These are phyloP conservation scores for Aethes cnicana DNA, from an alignment of 2,888 invertebrate species.

Conservation along the genomic window DNA sequence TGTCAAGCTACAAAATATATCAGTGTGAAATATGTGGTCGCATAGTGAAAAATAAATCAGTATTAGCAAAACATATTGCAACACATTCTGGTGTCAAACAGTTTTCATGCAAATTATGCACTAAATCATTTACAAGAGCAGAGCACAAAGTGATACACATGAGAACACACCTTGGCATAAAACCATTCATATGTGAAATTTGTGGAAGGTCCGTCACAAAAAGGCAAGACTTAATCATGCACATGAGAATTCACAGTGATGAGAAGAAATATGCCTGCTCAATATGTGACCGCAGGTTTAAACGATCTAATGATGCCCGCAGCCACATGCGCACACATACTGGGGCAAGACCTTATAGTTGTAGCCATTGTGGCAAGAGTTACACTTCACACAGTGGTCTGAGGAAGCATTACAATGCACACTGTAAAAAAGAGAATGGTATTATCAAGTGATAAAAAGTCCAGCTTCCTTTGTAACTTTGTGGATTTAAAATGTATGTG, in stretches of 20 bases:
- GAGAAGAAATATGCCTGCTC: slow-evolving; percentile 46
- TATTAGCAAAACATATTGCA: slow-evolving; percentile 52
- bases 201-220: slow-evolving; percentile 60
- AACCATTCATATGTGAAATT: slow-evolving; percentile 73
- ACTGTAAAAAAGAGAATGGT: slow-evolving; percentile 32
- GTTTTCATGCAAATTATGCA: slow-evolving; percentile 58
- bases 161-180: slow-evolving; percentile 72
- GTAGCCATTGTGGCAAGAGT: slow-evolving; percentile 42
- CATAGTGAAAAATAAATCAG: slow-evolving; percentile 39
- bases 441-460: slow-evolving; percentile 3
- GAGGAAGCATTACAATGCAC: slow-evolving; percentile 42
- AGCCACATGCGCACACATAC: slow-evolving; percentile 49
- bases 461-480: too few relatives aligned
- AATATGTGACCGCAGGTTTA: slow-evolving; percentile 44
- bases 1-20: slow-evolving; percentile 10
- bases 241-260: slow-evolving; percentile 48
- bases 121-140: slow-evolving; percentile 57
- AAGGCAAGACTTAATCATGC: slow-evolving; percentile 46
- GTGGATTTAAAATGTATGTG: too few relatives aligned
- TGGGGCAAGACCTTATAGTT: slow-evolving; percentile 43
- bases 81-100: slow-evolving; percentile 56
- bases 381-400: slow-evolving; percentile 48
- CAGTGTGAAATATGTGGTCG: slow-evolving; percentile 47
- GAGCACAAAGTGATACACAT: slow-evolving; percentile 73
- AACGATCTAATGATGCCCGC: slow-evolving; percentile 44